Conservation (phyloP, 2,888 invertebrate genomes). For the Hyposoter didymator region DNA sequence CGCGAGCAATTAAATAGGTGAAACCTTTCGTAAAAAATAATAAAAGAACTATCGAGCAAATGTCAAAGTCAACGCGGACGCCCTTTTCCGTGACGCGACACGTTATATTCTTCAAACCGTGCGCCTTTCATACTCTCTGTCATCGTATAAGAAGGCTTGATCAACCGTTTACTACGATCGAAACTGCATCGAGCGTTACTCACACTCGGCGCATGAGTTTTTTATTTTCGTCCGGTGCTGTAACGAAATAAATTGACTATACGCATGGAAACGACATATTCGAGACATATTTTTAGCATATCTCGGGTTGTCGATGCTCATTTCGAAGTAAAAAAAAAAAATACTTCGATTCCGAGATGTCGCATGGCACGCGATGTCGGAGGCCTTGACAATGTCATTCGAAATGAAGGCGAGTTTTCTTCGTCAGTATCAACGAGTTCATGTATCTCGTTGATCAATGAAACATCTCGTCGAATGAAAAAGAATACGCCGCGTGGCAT, state of each 20-base stretch:
- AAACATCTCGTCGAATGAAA: slow-evolving; percentile 18
- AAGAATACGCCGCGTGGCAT: neutral
- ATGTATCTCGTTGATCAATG: slow-evolving; percentile 13
- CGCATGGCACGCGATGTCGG: neutral
- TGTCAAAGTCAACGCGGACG: slow-evolving; percentile 56
- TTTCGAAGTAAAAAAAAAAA: neutral
- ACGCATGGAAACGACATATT: too few relatives aligned
- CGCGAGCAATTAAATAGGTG: slow-evolving; percentile 51
- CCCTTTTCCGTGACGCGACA: slow-evolving; percentile 16
- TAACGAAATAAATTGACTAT: too few relatives aligned
- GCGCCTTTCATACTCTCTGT: neutral
- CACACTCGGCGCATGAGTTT: too few relatives aligned
- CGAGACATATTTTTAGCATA: too few relatives aligned
- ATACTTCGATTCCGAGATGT: neutral
- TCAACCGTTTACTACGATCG: neutral
- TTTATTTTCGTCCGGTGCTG: too few relatives aligned
- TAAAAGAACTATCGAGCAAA: slow-evolving; percentile 44
- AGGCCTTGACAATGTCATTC: neutral
- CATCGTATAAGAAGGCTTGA: neutral
- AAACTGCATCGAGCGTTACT: neutral
- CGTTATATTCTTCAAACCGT: neutral
- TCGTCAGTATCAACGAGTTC: neutral
- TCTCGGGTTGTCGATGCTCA: neutral
- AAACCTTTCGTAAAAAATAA: slow-evolving; percentile 54
- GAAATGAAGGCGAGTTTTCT: neutral